Conservation (phyloP, 2,113 vertebrate genomes). For the Cyprinodon variegatus region DNA sequence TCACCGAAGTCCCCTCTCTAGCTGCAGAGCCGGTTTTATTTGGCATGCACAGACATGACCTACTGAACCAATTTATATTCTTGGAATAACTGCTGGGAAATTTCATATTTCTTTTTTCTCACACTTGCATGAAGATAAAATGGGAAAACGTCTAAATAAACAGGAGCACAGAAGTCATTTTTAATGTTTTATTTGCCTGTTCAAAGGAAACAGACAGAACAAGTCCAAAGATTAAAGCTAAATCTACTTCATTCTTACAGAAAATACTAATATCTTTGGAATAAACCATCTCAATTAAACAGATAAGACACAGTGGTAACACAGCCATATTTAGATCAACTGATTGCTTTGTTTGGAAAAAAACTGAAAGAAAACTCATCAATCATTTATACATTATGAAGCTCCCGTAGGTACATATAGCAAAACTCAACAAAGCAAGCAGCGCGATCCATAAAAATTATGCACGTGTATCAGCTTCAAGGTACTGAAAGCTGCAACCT, state of each 20-base stretch:
- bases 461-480: constrained; percentile 12
- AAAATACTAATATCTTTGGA: constrained; percentile 50
- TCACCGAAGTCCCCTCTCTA: background rate
- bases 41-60: constrained; percentile 21
- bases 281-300: constrained; percentile 50
- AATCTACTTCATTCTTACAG: background rate
- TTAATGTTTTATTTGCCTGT: background rate
- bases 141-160: constrained; percentile 2
- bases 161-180: constrained; percentile 7
- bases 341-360: constrained; percentile 12
- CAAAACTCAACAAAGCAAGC: constrained; percentile 19
- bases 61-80: constrained; percentile 57
- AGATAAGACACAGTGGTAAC: constrained; percentile 7
- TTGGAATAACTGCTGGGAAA: constrained; percentile 40
- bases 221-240: background rate
- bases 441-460: background rate
- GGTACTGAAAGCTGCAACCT: constrained; percentile 14
- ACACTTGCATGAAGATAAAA: constrained; percentile 45
- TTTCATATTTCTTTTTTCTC: constrained; percentile 51
- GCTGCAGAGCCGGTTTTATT: constrained; percentile 19
- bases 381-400: background rate
- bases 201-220: background rate
- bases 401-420: background rate
- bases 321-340: background rate
- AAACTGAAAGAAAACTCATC: constrained; percentile 35